Conservation (phyloP, 2,888 invertebrate species). For the Incurvaria masculella region DNA sequence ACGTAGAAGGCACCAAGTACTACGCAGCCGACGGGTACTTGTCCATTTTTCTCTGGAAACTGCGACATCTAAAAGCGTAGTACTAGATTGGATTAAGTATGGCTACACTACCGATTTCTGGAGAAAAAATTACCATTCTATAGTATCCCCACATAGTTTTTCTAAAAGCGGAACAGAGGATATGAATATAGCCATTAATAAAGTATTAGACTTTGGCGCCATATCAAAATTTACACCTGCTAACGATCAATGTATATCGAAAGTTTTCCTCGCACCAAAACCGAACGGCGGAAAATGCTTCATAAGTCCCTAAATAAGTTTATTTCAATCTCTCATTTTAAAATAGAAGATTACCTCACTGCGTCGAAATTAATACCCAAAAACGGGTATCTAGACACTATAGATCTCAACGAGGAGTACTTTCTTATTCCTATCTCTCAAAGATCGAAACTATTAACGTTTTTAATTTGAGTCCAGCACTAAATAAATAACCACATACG, state of each 20-base stretch:
- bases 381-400: constrained; percentile 11
- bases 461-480: neutral
- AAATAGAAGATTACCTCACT: constrained; percentile 19
- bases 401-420: constrained; percentile 17
- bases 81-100: neutral
- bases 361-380: constrained; percentile 14
- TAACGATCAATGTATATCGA: constrained; percentile 15
- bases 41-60: neutral
- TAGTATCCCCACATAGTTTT: neutral
- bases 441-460: constrained; percentile 4
- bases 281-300: constrained; percentile 13
- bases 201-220: constrained; percentile 5
- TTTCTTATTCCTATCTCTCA: constrained; percentile 12
- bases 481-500: neutral
- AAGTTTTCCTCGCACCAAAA: constrained; percentile 16
- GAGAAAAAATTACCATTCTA: neutral
- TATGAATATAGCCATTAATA: constrained; percentile 1
- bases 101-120: neutral
- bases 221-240: constrained; percentile 1
- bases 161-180: neutral
- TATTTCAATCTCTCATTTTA: constrained; percentile 17
- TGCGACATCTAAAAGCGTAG: neutral
- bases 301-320: constrained; percentile 18
- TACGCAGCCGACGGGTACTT: too few relatives aligned
- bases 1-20: too few relatives aligned